phyloP scores from a whole-genome alignment of 2,888 invertebrate species.

The Tipula lateralis region DNA sequence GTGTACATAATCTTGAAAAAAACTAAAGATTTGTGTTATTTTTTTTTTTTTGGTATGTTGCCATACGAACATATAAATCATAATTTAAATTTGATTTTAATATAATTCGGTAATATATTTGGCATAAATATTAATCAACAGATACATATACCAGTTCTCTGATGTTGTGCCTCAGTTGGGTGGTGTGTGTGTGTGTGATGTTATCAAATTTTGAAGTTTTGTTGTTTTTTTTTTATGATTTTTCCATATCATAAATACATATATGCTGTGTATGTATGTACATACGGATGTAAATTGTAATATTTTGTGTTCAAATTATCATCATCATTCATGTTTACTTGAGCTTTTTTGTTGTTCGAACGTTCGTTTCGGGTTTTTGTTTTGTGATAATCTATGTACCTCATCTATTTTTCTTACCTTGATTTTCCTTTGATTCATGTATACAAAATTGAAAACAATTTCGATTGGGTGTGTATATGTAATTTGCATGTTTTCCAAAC shows the following conservation, averaged over 20 bases:
- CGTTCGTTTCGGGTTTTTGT: not conserved
- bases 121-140: slow-evolving; percentile 15
- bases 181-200: not conserved
- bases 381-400: not conserved
- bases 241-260: not conserved
- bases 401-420: not conserved
- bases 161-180: not conserved
- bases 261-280: not conserved
- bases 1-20: not conserved
- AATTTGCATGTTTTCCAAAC: too few relatives aligned
- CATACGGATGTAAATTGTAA: not conserved
- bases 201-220: not conserved
- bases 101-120: slow-evolving; percentile 11
- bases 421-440: not conserved
- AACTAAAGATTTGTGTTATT: not conserved
- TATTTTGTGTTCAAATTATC: not conserved
- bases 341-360: not conserved
- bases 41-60: not conserved
- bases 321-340: not conserved
- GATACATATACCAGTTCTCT: not conserved
- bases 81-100: slow-evolving; percentile 24
- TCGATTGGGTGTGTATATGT: too few relatives aligned
- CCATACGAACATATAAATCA: slow-evolving; percentile 16
- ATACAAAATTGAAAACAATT: not conserved
- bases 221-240: not conserved